A percentile compares a stretch with the other conserved stretches of the same genome.
phyloP scores from a whole-genome alignment of 2,888 invertebrate species.

The Eupithecia centaureata region DNA sequence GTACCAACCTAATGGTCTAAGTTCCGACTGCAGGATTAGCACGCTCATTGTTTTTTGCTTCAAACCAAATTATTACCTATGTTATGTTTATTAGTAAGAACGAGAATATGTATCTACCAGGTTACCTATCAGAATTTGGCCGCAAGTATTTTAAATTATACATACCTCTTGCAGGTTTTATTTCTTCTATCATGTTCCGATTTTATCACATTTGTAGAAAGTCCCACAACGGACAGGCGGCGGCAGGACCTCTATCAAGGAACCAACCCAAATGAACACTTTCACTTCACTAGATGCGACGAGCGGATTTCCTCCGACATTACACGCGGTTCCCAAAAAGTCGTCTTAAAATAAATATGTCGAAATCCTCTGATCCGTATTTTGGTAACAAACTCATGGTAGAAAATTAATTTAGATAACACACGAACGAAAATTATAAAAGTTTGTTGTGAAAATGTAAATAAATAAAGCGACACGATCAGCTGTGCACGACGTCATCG shows the following conservation, averaged over 20 bases:
- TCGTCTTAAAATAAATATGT: neutral
- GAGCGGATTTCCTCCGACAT: neutral
- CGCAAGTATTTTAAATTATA: neutral
- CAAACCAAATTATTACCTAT: too few relatives aligned
- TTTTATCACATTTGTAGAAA: neutral
- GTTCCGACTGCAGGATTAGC: too few relatives aligned
- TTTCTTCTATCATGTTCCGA: conserved; percentile 5
- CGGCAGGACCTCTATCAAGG: too few relatives aligned
- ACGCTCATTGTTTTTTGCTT: too few relatives aligned
- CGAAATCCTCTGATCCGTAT: neutral
- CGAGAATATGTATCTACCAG: too few relatives aligned
- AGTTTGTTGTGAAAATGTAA: neutral
- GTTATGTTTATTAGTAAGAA: too few relatives aligned
- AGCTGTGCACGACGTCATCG: neutral
- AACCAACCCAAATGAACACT: neutral
- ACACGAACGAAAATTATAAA: neutral
- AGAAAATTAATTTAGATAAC: neutral
- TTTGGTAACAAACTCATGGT: neutral
- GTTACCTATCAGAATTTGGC: too few relatives aligned
- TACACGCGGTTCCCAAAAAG: neutral
- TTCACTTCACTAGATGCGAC: neutral
- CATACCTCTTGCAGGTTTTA: neutral
- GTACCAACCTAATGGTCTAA: too few relatives aligned
- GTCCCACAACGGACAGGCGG: neutral
- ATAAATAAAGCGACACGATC: conserved; percentile 7